Evolutionary conservation across 2,888 invertebrate genomes (phyloP).

Genomic region (Argynnis bischoffii): DNA sequence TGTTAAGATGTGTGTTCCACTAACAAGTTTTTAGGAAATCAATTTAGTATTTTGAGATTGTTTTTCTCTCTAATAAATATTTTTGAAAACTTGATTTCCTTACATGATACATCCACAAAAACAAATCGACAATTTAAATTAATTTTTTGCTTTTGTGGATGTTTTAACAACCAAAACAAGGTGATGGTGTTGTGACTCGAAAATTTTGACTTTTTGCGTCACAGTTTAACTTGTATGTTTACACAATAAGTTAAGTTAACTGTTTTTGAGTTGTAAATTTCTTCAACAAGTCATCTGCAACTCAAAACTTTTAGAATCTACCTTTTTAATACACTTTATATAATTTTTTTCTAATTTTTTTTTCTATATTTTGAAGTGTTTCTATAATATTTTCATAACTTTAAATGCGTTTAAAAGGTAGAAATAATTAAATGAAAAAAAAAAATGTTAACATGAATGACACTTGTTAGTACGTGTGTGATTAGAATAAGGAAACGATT

Average conservation of each 20-base stretch:
- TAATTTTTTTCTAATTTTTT: slow-evolving; percentile 8
- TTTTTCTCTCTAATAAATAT: slow-evolving; percentile 23
- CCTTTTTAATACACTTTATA: slow-evolving; percentile 39
- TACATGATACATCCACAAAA: slow-evolving; percentile 27
- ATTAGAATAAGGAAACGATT: slow-evolving; percentile 57
- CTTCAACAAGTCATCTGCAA: slow-evolving; percentile 41
- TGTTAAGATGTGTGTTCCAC: slow-evolving; percentile 67
- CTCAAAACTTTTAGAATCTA: slow-evolving; percentile 36
- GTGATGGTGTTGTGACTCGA: slow-evolving; percentile 63
- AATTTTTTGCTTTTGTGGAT: slow-evolving; percentile 54
- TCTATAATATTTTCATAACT: background rate
- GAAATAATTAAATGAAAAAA: slow-evolving; percentile 42
- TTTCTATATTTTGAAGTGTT: background rate
- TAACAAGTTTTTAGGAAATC: slow-evolving; percentile 56
- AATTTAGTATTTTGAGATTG: slow-evolving; percentile 25
- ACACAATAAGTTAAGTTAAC: slow-evolving; percentile 58
- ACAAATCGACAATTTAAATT: background rate
- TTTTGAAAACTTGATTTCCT: slow-evolving; percentile 34
- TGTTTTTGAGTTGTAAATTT: slow-evolving; percentile 51
- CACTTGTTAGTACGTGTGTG: slow-evolving; percentile 73
- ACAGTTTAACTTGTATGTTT: slow-evolving; percentile 62
- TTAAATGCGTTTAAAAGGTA: slow-evolving; percentile 22
- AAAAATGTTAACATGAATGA: slow-evolving; percentile 68
- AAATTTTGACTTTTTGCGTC: slow-evolving; percentile 44
- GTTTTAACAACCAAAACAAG: slow-evolving; percentile 51